Conservation (phyloP, 2,797 vertebrate genomes). For the Etheostoma nigrum region DNA sequence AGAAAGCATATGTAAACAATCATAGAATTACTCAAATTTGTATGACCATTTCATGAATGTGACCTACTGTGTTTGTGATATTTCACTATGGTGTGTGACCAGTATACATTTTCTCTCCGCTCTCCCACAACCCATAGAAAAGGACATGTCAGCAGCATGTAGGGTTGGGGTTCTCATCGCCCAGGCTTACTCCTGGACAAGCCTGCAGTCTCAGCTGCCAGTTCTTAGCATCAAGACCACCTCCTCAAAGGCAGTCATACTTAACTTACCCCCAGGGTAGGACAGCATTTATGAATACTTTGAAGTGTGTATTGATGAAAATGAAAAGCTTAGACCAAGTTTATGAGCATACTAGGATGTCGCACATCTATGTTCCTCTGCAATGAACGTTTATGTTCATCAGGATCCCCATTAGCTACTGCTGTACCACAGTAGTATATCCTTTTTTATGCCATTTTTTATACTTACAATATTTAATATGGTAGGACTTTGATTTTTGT, state of each 20-base stretch:
- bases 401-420: neutral
- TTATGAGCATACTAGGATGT: neutral
- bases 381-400: neutral
- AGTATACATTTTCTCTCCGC: neutral
- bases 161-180: slow-evolving; percentile 78
- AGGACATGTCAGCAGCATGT: slow-evolving; percentile 40
- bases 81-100: slow-evolving; percentile 1
- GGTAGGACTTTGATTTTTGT: slow-evolving; percentile 1
- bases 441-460: neutral
- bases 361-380: neutral
- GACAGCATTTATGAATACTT: slow-evolving; percentile 41
- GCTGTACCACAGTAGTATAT: neutral
- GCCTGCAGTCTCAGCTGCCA: slow-evolving; percentile 73
- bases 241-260: slow-evolving; percentile 83
- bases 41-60: neutral
- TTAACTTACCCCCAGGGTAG: slow-evolving; percentile 89
- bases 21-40: no score
- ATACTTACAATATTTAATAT: neutral
- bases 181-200: slow-evolving; percentile 86
- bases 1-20: neutral
- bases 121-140: slow-evolving; percentile 50
- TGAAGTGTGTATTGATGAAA: slow-evolving; percentile 9
- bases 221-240: slow-evolving; percentile 86
- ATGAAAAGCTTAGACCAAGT: neutral
- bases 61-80: neutral